Conservation (phyloP, 2,797 vertebrate genomes). For the Pangasius mekongensis region DNA sequence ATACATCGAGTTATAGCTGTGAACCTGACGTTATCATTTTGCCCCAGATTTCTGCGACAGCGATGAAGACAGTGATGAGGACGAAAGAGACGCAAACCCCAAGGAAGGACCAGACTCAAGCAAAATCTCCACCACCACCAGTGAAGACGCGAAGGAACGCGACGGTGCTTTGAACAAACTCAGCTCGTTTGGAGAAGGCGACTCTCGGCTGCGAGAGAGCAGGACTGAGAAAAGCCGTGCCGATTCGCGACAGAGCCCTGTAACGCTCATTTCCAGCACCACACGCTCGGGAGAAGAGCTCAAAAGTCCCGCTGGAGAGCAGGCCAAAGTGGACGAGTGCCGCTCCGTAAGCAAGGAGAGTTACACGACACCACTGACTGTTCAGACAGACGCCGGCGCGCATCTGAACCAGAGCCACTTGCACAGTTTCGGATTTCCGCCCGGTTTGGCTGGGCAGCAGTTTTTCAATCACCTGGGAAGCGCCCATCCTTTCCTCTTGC, state of each 20-base stretch:
- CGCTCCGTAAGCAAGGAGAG: constrained; percentile 84
- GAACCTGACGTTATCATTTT: background rate
- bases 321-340: constrained; percentile 82
- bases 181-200: constrained; percentile 65
- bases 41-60: constrained; percentile 88
- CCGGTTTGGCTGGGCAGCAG: constrained; percentile 88
- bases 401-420: constrained; percentile 85
- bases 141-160: constrained; percentile 80
- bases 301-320: constrained; percentile 80
- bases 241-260: constrained; percentile 90
- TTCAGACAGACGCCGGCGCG: constrained; percentile 85
- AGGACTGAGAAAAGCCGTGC: constrained; percentile 84
- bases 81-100: constrained; percentile 88
- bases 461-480: constrained; percentile 90
- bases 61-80: constrained; percentile 93
- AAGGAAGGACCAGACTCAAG: constrained; percentile 84
- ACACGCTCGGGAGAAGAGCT: constrained; percentile 82
- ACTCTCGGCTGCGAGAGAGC: constrained; percentile 67
- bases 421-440: constrained; percentile 91
- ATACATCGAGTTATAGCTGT: background rate
- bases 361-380: constrained; percentile 83
- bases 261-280: constrained; percentile 91
- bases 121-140: constrained; percentile 89
- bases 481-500: constrained; percentile 91
- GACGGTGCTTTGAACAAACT: constrained; percentile 76